phyloP scores from a whole-genome alignment of 2,113 vertebrate genomes.

The Pogona vitticeps region DNA sequence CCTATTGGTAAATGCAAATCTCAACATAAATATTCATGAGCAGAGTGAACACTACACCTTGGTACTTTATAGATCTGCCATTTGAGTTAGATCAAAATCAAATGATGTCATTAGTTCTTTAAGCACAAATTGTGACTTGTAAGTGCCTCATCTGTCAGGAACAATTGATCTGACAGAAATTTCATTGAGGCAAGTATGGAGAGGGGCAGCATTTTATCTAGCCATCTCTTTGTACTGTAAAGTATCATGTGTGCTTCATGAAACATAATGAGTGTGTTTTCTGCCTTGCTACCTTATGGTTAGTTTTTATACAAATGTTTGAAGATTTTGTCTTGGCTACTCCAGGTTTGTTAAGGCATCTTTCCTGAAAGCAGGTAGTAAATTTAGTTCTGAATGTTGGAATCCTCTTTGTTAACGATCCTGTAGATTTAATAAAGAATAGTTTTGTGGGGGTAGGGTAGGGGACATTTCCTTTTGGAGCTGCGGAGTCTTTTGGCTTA shows the following conservation, averaged over 20 bases:
- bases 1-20: too few species aligned
- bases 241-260: not conserved
- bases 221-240: not conserved
- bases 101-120: not conserved
- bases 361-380: not conserved
- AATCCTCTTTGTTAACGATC: not conserved
- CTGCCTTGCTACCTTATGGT: not conserved
- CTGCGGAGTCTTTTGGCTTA: not conserved
- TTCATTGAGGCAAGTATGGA: not conserved
- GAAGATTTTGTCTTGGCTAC: not conserved
- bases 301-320: not conserved
- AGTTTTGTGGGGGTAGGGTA: not conserved
- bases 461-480: not conserved
- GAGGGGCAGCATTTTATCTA: not conserved
- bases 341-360: not conserved
- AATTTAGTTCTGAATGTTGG: not conserved
- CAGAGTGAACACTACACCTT: too few species aligned
- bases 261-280: not conserved
- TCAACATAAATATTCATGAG: too few species aligned
- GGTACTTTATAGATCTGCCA: not conserved
- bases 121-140: not conserved
- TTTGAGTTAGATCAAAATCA: not conserved
- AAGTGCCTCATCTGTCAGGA: not conserved
- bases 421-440: not conserved
- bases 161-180: not conserved